Evolutionary conservation across 2,797 vertebrate species (phyloP).

Genomic region (Coracias cyanogaster): DNA sequence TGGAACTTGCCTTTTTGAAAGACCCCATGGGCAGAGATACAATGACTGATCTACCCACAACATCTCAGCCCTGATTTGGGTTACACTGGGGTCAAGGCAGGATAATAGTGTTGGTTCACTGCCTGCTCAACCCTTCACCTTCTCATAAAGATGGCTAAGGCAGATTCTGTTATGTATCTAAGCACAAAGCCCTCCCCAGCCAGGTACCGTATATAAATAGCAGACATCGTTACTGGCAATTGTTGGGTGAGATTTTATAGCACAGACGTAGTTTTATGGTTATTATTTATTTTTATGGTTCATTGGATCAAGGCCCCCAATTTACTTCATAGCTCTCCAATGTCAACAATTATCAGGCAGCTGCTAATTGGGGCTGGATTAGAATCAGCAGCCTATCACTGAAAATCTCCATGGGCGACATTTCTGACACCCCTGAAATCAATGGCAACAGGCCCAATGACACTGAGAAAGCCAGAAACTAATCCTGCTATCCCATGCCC

Average conservation of each 20-base stretch:
- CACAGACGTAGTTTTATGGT: slow-evolving; percentile 16
- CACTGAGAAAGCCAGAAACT: neutral
- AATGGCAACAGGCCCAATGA: neutral
- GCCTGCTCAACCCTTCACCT: neutral
- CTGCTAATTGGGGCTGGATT: slow-evolving; percentile 55
- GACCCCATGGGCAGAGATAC: neutral
- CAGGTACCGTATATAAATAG: neutral
- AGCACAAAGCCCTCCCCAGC: neutral
- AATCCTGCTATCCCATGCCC: neutral
- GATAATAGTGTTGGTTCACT: neutral
- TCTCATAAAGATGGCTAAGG: neutral
- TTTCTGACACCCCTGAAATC: slow-evolving; percentile 37
- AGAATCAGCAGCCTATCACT: neutral
- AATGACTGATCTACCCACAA: neutral
- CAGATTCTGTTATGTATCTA: neutral
- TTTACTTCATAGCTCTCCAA: slow-evolving; percentile 47
- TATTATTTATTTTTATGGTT: slow-evolving; percentile 68
- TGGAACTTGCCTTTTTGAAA: neutral
- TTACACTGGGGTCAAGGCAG: neutral
- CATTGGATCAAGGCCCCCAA: neutral
- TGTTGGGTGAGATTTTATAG: neutral
- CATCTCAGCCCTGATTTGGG: neutral
- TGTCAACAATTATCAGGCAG: slow-evolving; percentile 60
- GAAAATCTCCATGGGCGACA: neutral
- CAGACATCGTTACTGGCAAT: neutral